Conservation (phyloP, 1,140 invertebrate species). For the Agraylea sexmaculata region DNA sequence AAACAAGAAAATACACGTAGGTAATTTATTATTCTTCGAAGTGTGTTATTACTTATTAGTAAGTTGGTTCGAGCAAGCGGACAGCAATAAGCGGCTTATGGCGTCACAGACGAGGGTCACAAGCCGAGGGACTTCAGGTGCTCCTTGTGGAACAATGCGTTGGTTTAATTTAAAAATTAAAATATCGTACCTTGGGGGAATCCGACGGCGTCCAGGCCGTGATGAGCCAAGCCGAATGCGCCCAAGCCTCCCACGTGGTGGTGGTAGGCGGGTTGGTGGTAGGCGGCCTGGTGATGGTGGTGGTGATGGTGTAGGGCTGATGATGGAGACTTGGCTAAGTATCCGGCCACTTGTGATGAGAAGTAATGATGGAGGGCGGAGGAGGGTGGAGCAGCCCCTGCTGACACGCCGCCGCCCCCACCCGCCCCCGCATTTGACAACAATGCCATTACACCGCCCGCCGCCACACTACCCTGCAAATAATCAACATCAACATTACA, state of each 20-base stretch:
- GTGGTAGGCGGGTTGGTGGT: slow-evolving; percentile 37
- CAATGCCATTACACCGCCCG: slow-evolving; percentile 12
- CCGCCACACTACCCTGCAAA: not conserved
- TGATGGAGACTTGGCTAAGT: slow-evolving; percentile 33
- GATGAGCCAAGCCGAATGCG: slow-evolving; percentile 35
- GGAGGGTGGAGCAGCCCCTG: slow-evolving; percentile 23
- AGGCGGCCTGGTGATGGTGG: slow-evolving; percentile 27
- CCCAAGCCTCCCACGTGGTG: slow-evolving; percentile 33
- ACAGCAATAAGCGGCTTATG: no score
- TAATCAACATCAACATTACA: no score
- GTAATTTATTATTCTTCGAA: no score
- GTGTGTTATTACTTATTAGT: no score
- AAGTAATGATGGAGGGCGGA: slow-evolving; percentile 39
- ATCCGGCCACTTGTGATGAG: slow-evolving; percentile 24
- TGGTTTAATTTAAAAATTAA: no score
- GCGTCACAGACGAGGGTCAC: no score
- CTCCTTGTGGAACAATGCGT: not conserved
- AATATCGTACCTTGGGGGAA: slow-evolving; percentile 41
- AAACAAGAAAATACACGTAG: no score
- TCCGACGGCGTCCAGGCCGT: slow-evolving; percentile 36
- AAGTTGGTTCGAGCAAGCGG: no score
- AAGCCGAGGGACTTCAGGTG: not conserved
- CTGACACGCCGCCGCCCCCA: slow-evolving; percentile 7
- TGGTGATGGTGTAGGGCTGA: slow-evolving; percentile 33
- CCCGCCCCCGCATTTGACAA: slow-evolving; percentile 13